A percentile compares a stretch with the other conserved stretches of the same genome.
These are phyloP conservation scores for Tenthredo livida DNA, from an alignment of 2,888 invertebrate species.

Conservation along the genomic window DNA sequence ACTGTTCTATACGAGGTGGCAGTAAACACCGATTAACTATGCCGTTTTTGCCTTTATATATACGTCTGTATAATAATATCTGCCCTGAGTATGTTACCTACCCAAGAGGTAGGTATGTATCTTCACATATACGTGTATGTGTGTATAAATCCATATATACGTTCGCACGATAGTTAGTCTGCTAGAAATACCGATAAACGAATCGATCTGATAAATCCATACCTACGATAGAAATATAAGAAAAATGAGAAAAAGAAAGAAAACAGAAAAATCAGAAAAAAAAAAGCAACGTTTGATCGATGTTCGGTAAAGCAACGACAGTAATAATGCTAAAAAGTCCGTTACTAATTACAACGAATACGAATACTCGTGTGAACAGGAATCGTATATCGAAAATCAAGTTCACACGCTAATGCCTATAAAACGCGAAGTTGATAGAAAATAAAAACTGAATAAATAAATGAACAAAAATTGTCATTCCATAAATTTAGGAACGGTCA, in stretches of 20 bases:
- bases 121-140: too few species aligned
- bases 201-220: constrained; percentile 6
- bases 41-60: constrained; percentile 16
- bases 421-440: not conserved
- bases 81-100: not conserved
- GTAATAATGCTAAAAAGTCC: constrained; percentile 11
- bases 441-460: not conserved
- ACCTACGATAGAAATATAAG: not conserved
- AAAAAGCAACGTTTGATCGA: not conserved
- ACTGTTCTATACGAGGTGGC: constrained; percentile 28
- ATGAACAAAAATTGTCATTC: not conserved
- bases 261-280: not conserved
- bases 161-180: constrained; percentile 12
- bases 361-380: constrained; percentile 1
- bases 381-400: not conserved
- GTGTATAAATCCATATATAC: not conserved
- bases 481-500: not conserved
- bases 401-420: not conserved
- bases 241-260: not conserved
- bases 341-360: constrained; percentile 13
- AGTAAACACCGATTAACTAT: constrained; percentile 38
- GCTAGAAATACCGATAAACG: not conserved
- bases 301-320: not conserved
- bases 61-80: not conserved
- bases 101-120: not conserved